A percentile compares a stretch with the other conserved stretches of the same genome.
Conservation (phyloP, 2,113 vertebrate genomes). For the Conger conger region DNA sequence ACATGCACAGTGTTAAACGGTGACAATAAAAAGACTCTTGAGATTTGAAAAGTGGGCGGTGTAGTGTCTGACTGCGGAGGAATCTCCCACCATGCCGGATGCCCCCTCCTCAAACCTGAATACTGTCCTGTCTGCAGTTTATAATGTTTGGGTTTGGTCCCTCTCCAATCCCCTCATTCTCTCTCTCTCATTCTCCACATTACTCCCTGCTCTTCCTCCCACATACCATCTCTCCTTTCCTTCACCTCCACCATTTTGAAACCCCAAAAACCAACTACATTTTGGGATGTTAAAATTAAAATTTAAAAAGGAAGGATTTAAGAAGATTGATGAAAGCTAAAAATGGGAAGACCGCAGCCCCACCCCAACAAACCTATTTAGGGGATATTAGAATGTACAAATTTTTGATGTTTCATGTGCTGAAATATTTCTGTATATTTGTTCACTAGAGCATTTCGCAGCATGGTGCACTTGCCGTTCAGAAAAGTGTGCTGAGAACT, state of each 20-base stretch:
- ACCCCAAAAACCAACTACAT: slow-evolving; percentile 52
- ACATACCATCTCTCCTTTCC: background rate
- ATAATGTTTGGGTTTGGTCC: background rate
- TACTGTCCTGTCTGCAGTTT: background rate
- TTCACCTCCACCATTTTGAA: background rate
- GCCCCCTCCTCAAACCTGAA: background rate
- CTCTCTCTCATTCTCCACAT: background rate
- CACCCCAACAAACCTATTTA: too few species aligned
- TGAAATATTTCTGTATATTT: too few species aligned
- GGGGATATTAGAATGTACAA: too few species aligned
- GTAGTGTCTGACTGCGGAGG: background rate
- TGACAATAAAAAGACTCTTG: background rate
- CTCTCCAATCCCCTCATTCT: background rate
- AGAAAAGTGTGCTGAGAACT: too few species aligned
- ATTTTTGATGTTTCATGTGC: too few species aligned
- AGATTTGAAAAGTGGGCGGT: background rate
- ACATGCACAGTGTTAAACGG: background rate
- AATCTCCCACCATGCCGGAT: background rate
- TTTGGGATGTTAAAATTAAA: too few species aligned
- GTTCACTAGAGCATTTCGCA: too few species aligned
- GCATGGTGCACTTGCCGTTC: too few species aligned
- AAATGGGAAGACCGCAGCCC: too few species aligned
- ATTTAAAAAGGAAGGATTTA: too few species aligned
- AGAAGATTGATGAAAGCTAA: too few species aligned
- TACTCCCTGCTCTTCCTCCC: background rate